phyloP scores from a whole-genome alignment of 2,113 vertebrate species.

The Muntiacus reevesi region DNA sequence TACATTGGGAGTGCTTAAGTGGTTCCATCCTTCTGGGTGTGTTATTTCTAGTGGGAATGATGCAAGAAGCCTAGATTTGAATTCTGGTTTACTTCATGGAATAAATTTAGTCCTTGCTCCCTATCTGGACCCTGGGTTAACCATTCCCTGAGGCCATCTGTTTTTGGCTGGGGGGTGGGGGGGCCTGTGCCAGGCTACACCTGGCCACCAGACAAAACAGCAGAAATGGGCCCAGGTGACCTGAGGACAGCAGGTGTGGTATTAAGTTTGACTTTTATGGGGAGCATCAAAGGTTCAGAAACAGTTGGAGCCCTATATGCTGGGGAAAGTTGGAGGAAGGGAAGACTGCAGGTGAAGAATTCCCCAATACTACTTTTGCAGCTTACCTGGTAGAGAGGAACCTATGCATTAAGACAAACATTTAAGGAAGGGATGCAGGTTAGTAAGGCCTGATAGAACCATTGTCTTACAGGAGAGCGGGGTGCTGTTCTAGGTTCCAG shows the following conservation, averaged over 20 bases:
- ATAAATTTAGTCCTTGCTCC: background rate
- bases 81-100: constrained; percentile 24
- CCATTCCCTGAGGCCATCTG: background rate
- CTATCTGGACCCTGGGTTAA: background rate
- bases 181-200: background rate
- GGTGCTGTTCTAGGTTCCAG: background rate
- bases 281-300: constrained; percentile 17
- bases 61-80: background rate
- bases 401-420: background rate
- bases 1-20: background rate
- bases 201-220: background rate
- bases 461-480: background rate
- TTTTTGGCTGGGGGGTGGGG: background rate
- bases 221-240: background rate
- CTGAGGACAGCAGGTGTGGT: background rate
- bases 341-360: background rate
- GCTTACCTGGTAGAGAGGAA: background rate
- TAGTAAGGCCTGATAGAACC: background rate
- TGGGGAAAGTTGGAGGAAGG: background rate
- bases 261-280: background rate
- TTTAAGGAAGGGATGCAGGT: background rate
- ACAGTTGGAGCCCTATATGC: background rate
- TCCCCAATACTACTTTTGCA: background rate
- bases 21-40: background rate
- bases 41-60: background rate